phyloP scores from a whole-genome alignment of 2,888 invertebrate species.

The Perdita meconis region DNA sequence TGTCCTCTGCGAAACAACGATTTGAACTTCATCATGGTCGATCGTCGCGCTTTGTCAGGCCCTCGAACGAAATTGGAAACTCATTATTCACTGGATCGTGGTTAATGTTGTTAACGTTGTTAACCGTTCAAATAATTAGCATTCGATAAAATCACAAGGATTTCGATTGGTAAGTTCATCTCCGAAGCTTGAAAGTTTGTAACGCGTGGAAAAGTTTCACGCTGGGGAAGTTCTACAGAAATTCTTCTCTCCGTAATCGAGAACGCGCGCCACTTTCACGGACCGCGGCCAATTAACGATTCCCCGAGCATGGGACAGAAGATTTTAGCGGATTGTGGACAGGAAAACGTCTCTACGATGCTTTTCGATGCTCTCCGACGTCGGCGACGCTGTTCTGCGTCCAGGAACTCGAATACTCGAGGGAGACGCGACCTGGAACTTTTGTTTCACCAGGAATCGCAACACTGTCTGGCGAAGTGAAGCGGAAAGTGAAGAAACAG shows the following conservation, averaged over 20 bases:
- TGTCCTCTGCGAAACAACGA: constrained; percentile 96
- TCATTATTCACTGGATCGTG: constrained; percentile 41
- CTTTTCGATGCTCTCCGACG: no score
- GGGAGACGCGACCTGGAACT: constrained; percentile 37
- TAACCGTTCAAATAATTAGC: no score
- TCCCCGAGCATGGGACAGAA: no score
- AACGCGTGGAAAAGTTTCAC: not conserved
- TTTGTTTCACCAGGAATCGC: constrained; percentile 14
- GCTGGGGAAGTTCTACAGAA: constrained; percentile 5
- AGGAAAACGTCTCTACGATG: not conserved
- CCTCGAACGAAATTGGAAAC: constrained; percentile 52
- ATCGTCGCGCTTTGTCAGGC: constrained; percentile 71
- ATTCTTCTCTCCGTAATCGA: constrained; percentile 20
- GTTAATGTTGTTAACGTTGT: not conserved
- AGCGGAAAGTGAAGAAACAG: no score
- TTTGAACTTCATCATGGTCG: constrained; percentile 95
- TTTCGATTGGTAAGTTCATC: constrained; percentile 35
- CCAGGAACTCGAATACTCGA: constrained; percentile 60
- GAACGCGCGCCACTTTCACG: constrained; percentile 25
- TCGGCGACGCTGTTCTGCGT: constrained; percentile 46
- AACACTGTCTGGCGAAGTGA: not conserved
- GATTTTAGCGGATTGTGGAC: not conserved
- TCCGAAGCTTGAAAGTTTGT: no score
- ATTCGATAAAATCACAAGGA: no score
- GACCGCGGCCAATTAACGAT: not conserved